Conservation (phyloP, 2,797 vertebrate species). For the Rhynchonycteris naso region DNA sequence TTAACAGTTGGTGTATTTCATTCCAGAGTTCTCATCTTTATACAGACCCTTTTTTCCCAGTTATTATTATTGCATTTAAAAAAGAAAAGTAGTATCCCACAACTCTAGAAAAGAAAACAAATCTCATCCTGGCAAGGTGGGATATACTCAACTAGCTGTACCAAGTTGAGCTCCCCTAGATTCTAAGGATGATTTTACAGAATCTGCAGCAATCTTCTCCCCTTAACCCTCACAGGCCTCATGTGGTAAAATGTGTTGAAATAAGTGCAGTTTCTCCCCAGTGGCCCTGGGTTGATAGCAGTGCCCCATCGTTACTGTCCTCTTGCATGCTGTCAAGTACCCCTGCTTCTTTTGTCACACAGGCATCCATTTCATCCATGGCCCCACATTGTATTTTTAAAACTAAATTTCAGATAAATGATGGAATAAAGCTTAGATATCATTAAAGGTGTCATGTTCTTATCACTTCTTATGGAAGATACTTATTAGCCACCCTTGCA, state of each 20-base stretch:
- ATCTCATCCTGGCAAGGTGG: neutral
- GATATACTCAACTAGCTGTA: neutral
- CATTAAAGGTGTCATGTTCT: neutral
- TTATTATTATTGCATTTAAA: neutral
- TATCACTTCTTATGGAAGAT: neutral
- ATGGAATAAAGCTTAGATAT: neutral
- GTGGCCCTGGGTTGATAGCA: neutral
- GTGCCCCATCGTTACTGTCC: accelerated
- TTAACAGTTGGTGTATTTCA: neutral
- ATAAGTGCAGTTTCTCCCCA: neutral
- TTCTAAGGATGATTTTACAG: neutral
- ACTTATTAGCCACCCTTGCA: constrained; percentile 16
- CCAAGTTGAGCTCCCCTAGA: neutral
- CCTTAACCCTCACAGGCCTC: neutral
- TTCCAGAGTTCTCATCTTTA: neutral
- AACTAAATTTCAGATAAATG: neutral
- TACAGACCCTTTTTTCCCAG: neutral
- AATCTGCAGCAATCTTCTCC: neutral
- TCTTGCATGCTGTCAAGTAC: neutral
- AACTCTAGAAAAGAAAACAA: constrained; percentile 1
- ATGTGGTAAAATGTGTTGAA: neutral
- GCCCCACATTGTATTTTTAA: neutral
- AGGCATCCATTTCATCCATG: neutral
- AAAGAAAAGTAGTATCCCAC: neutral
- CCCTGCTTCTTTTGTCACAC: neutral